Evolutionary conservation across 2,797 vertebrate species (phyloP).

Genomic region (Pipistrellus pygmaeus): DNA sequence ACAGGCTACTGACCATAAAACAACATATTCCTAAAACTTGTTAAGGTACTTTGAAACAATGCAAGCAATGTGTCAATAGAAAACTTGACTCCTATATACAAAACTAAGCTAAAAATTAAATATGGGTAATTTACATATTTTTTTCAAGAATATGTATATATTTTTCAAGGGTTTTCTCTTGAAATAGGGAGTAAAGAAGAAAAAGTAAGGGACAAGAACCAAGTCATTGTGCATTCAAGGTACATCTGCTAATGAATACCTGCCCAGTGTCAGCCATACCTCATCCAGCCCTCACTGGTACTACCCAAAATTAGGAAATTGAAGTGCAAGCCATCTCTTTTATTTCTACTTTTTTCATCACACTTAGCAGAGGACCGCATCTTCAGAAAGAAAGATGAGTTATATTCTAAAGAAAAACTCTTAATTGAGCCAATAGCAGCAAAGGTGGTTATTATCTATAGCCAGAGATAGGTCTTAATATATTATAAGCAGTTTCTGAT

Average conservation of each 20-base stretch:
- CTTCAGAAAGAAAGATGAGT: constrained; percentile 48
- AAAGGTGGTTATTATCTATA: constrained; percentile 3
- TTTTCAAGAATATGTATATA: neutral
- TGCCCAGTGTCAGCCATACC: neutral
- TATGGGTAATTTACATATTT: neutral
- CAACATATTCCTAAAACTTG: constrained; percentile 37
- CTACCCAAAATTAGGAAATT: neutral
- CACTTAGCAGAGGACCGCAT: neutral
- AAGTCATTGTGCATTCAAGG: neutral
- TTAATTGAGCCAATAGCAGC: constrained; percentile 33
- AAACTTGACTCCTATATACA: constrained; percentile 24
- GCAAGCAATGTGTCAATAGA: constrained; percentile 34
- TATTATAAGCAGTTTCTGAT: constrained; percentile 14
- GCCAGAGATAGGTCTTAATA: neutral
- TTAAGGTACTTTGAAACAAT: constrained; percentile 50
- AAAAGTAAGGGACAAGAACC: neutral
- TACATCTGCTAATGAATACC: neutral
- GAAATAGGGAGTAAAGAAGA: neutral
- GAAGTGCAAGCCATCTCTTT: neutral
- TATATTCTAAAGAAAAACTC: constrained; percentile 54
- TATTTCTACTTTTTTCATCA: constrained; percentile 38
- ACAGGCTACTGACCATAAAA: constrained; percentile 7
- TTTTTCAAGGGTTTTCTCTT: constrained; percentile 55
- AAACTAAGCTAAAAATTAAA: constrained; percentile 57
- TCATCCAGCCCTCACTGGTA: constrained; percentile 28